Evolutionary conservation across 2,888 invertebrate species (phyloP), one percentile per base, ranked within the genome.

Genomic region (Horisme vitalbata): DNA sequence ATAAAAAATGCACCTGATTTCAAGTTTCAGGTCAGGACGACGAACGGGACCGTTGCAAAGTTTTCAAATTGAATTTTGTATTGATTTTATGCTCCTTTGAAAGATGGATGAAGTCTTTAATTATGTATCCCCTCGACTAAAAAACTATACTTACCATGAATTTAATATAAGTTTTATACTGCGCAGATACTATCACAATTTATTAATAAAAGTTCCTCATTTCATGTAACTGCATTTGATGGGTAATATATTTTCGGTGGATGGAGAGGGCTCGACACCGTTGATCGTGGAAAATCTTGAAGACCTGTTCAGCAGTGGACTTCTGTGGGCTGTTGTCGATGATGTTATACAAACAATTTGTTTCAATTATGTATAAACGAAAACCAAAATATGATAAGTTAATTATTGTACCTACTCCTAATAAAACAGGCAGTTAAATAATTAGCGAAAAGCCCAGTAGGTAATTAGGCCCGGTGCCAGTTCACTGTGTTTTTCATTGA

Each of bases 381-480:
- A n/a, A n/a, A n/a, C n/a, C n/a, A n/a, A n/a, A n/a, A n/a, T n/a
- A n/a, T n/a, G n/a, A n/a, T n/a, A n/a, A n/a, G n/a, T n/a, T n/a
- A n/a, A n/a, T 5, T 6, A 18, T 18, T 18, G 4, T 18, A 18
- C 2, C 6, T 2, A 35, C 43, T 34, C 38, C 36, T 31, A 45
- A 45, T 41, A 37, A 49, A 37, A 47, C 46, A 27, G 46, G 43
- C 41, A 32, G 41, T 46, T 30, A n/a, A 37, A 55, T 62, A 61
- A 64, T 64, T 63, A 64, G 41, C 52, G 44, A 64, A 63, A 59
- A 63, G 57, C 54, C 41, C 10, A 44, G 57, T 61, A n/a, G n/a
- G n/a, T n/a, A 67, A 67, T 69, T 69, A 65, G 70, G 69, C 62
- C 2, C 44, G 9, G 4, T 49, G 57, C 57, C 59, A 60, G 51